These are phyloP conservation scores for Heterohyrax brucei DNA, from an alignment of 2,797 vertebrate genomes.

Conservation along the genomic window DNA sequence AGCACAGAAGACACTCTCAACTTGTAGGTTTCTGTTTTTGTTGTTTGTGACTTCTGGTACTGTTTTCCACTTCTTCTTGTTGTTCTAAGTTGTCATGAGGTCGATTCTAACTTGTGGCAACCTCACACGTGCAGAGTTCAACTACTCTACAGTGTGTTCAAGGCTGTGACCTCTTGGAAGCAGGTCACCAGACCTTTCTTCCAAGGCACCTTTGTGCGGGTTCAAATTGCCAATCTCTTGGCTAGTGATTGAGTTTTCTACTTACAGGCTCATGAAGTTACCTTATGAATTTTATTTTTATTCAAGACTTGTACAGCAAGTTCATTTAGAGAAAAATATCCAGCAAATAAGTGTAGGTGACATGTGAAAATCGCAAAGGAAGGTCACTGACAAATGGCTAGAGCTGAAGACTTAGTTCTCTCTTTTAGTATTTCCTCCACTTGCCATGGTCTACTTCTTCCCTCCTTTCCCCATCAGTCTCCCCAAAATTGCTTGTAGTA, in stretches of 20 bases:
- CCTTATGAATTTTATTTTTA: background rate
- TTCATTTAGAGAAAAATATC: background rate
- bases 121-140: background rate
- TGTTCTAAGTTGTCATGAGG: background rate
- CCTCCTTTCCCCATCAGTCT: background rate
- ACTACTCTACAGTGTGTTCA: background rate
- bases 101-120: background rate
- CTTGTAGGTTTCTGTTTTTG: background rate
- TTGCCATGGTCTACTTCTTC: background rate
- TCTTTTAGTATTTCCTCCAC: background rate
- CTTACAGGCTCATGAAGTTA: background rate
- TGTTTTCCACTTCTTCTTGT: background rate
- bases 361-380: fast-evolving
- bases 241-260: background rate
- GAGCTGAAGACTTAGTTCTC: background rate
- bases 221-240: background rate
- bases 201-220: background rate
- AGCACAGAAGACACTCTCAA: too few species aligned
- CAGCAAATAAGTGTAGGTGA: fast-evolving
- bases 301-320: background rate
- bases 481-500: background rate
- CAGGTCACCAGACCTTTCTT: background rate
- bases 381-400: background rate
- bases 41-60: background rate
- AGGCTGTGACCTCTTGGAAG: background rate